Conservation (phyloP, 2,888 invertebrate genomes). For the Lycocerus yunnanus region DNA sequence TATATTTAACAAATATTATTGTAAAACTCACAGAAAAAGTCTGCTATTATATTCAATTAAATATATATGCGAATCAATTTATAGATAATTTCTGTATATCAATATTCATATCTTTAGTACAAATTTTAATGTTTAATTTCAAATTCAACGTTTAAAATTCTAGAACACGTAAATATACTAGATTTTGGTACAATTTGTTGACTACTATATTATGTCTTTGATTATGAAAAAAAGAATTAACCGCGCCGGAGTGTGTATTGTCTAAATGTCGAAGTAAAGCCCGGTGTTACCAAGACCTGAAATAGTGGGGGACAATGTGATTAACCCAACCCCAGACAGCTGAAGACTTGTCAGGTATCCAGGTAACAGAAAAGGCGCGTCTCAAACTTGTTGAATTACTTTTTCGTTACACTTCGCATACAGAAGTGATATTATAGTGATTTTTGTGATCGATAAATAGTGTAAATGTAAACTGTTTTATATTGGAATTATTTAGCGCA, state of each 20-base stretch:
- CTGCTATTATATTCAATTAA: too few species aligned
- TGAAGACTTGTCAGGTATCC: conserved; percentile 42
- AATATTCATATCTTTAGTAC: too few species aligned
- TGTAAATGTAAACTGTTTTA: background rate
- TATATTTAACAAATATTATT: too few species aligned
- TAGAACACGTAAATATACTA: too few species aligned
- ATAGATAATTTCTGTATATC: too few species aligned
- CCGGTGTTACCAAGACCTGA: conserved; percentile 35
- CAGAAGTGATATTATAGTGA: background rate
- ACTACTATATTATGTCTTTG: too few species aligned
- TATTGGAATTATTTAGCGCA: background rate
- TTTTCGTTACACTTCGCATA: background rate
- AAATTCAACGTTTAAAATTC: too few species aligned
- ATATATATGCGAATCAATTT: too few species aligned
- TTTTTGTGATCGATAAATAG: background rate
- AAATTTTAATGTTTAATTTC: too few species aligned
- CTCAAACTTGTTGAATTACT: conserved; percentile 45
- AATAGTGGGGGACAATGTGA: conserved; percentile 38
- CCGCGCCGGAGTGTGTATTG: background rate
- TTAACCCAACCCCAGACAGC: conserved; percentile 39
- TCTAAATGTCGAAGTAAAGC: conserved; percentile 2
- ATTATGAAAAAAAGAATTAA: background rate
- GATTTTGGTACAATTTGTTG: too few species aligned
- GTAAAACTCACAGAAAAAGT: too few species aligned
- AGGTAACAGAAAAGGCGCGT: conserved; percentile 43